phyloP scores from a whole-genome alignment of 2,888 invertebrate species.

The Allophyes oxyacanthae region DNA sequence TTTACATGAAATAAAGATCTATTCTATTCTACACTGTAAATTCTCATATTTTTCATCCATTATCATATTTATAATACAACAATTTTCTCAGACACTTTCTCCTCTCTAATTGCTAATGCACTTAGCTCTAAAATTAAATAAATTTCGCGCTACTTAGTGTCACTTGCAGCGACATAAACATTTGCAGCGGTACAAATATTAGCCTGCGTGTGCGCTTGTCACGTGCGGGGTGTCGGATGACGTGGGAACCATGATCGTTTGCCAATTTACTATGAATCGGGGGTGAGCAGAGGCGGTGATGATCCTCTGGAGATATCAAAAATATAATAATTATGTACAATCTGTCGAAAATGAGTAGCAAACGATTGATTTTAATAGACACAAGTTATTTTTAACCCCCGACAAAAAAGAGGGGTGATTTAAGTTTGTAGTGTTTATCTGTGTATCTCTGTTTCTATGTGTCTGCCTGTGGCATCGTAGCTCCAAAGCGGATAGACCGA shows the following conservation, averaged over 20 bases:
- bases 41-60: no score
- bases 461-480: no score
- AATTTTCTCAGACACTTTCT: not conserved
- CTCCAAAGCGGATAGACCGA: no score
- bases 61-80: no score
- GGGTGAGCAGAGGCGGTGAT: conserved; percentile 23
- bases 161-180: conserved; percentile 28
- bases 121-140: conserved; percentile 22
- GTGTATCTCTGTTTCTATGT: no score
- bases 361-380: no score
- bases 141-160: conserved; percentile 38
- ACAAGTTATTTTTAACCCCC: no score
- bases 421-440: no score
- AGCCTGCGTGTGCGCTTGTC: conserved; percentile 41
- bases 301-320: conserved; percentile 3
- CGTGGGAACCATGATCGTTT: conserved; percentile 55
- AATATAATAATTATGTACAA: not conserved
- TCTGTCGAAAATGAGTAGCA: no score
- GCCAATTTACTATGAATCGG: conserved; percentile 29
- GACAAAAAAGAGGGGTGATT: no score
- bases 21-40: no score
- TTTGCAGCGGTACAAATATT: conserved; percentile 33
- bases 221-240: conserved; percentile 54
- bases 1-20: no score
- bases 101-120: conserved; percentile 13